Evolutionary conservation across 1,140 invertebrate species (phyloP).

Genomic region (Heterodera schachtii): DNA sequence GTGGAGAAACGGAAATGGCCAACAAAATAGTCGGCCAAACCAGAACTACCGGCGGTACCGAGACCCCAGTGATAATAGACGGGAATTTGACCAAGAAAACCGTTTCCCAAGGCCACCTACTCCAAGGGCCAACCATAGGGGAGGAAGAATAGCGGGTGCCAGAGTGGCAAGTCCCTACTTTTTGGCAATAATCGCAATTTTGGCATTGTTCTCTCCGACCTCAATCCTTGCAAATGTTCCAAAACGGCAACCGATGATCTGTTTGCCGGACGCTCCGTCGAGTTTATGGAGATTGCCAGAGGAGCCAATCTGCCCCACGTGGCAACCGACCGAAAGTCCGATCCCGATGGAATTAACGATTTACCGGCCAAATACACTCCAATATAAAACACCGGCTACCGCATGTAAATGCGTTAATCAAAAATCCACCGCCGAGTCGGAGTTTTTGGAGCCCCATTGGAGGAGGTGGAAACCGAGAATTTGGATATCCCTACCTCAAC

Average conservation of each 20-base stretch:
- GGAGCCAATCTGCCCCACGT: neutral
- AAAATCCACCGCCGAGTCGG: neutral
- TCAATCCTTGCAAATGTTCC: no score
- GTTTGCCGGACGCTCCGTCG: neutral
- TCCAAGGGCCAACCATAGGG: neutral
- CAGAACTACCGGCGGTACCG: no score
- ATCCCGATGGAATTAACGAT: neutral
- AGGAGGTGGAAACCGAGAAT: neutral
- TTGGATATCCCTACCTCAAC: neutral
- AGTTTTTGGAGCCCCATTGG: neutral
- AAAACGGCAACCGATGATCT: neutral
- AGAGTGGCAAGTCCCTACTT: neutral
- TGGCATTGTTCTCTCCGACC: no score
- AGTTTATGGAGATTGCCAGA: neutral
- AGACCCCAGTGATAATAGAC: no score
- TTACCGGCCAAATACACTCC: neutral
- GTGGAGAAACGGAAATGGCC: neutral
- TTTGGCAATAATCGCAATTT: neutral
- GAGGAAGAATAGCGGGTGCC: no score
- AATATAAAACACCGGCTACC: slow-evolving; percentile 3
- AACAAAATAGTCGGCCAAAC: neutral
- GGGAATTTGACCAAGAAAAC: neutral
- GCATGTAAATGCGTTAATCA: neutral
- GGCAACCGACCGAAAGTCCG: neutral
- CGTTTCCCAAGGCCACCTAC: neutral